Evolutionary conservation across 2,797 vertebrate genomes (phyloP).

Genomic region (Leucoraja ocellata): DNA sequence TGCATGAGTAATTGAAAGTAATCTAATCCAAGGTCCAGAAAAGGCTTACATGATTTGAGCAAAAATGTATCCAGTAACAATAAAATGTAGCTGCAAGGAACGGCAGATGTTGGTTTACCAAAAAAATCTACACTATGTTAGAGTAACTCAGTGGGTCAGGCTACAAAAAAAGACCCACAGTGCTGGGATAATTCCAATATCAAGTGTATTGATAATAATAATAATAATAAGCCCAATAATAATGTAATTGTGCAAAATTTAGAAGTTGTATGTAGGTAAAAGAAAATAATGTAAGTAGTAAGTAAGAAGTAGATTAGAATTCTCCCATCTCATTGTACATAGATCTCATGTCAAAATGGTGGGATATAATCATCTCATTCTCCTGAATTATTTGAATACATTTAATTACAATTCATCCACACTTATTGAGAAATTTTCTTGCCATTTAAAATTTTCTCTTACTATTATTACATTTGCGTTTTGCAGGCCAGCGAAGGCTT

Average conservation of each 20-base stretch:
- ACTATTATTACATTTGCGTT: background rate
- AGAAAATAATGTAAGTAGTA: no score
- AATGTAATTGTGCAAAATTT: background rate
- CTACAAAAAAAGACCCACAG: no score
- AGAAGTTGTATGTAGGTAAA: background rate
- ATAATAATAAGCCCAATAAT: no score
- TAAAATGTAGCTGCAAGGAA: background rate
- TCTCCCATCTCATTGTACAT: background rate
- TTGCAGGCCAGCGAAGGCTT: slow-evolving; percentile 86
- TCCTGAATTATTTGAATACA: background rate
- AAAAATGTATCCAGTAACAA: background rate
- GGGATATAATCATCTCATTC: background rate
- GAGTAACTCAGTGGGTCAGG: no score
- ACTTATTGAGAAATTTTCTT: background rate
- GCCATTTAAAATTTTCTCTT: background rate
- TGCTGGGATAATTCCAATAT: no score
- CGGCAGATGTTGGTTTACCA: no score
- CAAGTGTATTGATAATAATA: no score
- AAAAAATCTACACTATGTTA: no score
- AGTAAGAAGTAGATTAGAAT: background rate
- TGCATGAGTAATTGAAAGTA: background rate
- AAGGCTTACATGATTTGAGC: background rate
- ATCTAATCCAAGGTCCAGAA: background rate
- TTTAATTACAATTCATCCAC: background rate
- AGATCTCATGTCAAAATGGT: background rate